These are phyloP conservation scores for Zele albiditarsus DNA, from an alignment of 2,888 invertebrate species.

Conservation along the genomic window DNA sequence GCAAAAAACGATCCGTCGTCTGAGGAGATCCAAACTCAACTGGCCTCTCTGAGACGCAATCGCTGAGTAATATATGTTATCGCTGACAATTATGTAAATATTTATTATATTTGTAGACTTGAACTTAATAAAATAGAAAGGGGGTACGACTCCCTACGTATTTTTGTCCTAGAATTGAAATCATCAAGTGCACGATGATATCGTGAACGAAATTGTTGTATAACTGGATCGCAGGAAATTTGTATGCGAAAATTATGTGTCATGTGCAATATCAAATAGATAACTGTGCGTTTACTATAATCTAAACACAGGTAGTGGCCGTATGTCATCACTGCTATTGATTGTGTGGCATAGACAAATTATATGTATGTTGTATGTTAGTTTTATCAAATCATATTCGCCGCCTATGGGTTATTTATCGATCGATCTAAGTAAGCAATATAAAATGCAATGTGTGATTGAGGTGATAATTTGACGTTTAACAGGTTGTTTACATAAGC, in stretches of 20 bases:
- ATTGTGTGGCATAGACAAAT: not conserved
- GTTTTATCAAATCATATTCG: not conserved
- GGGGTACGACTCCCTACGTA: no score
- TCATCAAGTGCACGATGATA: not conserved
- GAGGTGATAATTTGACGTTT: not conserved
- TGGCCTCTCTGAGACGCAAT: slow-evolving; percentile 1
- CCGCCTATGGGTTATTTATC: not conserved
- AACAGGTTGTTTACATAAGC: no score
- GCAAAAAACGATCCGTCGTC: not conserved
- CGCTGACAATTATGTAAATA: slow-evolving; percentile 15
- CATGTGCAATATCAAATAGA: not conserved
- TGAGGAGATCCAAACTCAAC: slow-evolving; percentile 15
- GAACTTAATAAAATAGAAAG: not conserved
- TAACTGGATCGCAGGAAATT: no score
- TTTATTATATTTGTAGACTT: not conserved
- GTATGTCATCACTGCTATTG: not conserved
- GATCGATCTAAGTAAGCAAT: not conserved
- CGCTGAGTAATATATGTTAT: slow-evolving; percentile 12
- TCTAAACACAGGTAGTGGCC: not conserved
- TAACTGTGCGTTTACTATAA: slow-evolving; percentile 1
- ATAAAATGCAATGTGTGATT: not conserved
- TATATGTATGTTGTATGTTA: not conserved
- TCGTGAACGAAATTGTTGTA: no score
- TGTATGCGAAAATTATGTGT: not conserved
- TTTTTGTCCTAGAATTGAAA: not conserved